These are phyloP conservation scores for Phrynosoma platyrhinos DNA, from an alignment of 2,113 vertebrate genomes.

Conservation along the genomic window DNA sequence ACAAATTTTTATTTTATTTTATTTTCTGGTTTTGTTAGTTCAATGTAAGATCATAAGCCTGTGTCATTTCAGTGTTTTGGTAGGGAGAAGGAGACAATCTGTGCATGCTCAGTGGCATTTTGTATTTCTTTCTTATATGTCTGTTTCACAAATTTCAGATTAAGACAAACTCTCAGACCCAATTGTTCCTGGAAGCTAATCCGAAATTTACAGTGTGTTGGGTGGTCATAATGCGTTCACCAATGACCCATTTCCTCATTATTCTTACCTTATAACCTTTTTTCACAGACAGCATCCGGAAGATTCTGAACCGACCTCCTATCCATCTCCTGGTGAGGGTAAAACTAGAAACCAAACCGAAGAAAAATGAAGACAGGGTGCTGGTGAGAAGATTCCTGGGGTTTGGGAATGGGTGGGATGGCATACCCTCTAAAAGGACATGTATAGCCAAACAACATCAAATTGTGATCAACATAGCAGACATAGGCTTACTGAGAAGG, in stretches of 20 bases:
- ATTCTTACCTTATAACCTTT: not conserved
- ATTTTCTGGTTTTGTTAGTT: not conserved
- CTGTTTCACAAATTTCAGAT: not conserved
- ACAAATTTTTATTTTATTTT: not conserved
- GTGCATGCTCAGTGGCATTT: not conserved
- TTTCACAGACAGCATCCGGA: slow-evolving; percentile 73
- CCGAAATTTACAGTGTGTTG: not conserved
- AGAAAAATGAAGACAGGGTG: slow-evolving; percentile 76
- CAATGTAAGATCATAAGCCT: not conserved
- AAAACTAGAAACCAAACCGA: slow-evolving; percentile 76
- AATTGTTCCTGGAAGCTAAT: not conserved
- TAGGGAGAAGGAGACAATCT: not conserved
- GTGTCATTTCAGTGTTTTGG: too few relatives aligned
- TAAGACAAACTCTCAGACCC: not conserved
- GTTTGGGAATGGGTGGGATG: too few relatives aligned
- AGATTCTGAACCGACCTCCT: slow-evolving; percentile 70
- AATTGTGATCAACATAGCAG: too few relatives aligned
- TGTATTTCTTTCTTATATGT: not conserved
- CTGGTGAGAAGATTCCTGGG: slow-evolving; percentile 64
- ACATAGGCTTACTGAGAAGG: too few relatives aligned
- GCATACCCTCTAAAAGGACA: too few relatives aligned
- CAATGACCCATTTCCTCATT: not conserved
- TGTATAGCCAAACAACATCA: too few relatives aligned
- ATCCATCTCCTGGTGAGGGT: slow-evolving; percentile 74
- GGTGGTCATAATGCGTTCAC: accelerated